phyloP scores from a whole-genome alignment of 2,113 vertebrate genomes.

The Climacteris rufus region DNA sequence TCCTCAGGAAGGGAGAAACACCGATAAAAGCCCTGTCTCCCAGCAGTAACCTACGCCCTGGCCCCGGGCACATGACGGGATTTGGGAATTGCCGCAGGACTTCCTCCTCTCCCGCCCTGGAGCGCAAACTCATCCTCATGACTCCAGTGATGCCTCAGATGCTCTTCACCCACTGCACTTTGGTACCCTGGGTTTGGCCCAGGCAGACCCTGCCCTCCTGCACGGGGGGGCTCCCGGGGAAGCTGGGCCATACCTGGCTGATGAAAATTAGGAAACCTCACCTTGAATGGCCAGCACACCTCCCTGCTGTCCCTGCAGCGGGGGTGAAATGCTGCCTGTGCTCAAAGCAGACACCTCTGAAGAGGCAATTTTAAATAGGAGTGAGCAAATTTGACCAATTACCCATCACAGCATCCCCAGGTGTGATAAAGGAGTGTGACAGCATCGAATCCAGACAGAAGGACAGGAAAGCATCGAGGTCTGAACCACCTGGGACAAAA shows the following conservation, averaged over 20 bases:
- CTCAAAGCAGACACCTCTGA: not conserved
- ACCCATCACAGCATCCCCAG: not conserved
- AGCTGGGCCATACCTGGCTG: fast-evolving
- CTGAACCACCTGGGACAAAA: not conserved
- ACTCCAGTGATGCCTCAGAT: not conserved
- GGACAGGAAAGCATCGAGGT: not conserved
- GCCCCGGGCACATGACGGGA: fast-evolving
- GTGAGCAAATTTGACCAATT: not conserved
- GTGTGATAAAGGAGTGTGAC: fast-evolving
- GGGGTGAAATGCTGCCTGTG: not conserved
- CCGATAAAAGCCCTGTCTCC: not conserved
- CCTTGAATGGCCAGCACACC: not conserved
- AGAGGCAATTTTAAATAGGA: not conserved
- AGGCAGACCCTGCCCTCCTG: not conserved
- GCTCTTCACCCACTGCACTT: not conserved
- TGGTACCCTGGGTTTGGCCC: fast-evolving
- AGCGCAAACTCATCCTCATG: not conserved
- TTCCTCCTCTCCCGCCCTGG: not conserved
- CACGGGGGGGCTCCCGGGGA: not conserved
- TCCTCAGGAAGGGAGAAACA: not conserved
- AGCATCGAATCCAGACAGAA: not conserved
- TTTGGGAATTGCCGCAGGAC: not conserved
- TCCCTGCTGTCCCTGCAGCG: not conserved
- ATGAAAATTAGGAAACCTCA: not conserved
- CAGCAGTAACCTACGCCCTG: not conserved